Evolutionary conservation across 1,140 invertebrate species (phyloP), one percentile per base, ranked within the genome.

Genomic region (Pygmarrhopalites habei): DNA sequence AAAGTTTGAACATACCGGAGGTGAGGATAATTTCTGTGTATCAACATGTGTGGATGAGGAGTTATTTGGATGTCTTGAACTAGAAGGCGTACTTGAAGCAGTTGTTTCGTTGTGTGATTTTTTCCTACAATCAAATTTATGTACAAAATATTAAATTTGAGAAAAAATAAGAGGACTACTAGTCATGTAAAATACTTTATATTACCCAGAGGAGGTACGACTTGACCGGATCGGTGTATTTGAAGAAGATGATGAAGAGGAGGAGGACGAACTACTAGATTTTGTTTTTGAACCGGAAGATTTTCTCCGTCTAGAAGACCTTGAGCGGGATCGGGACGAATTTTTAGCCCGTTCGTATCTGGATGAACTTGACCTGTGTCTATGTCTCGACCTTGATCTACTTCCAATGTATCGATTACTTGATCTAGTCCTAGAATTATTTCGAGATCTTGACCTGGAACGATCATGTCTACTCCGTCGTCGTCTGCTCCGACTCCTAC

Each of bases 1-100:
- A n/a, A n/a, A n/a, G n/a, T n/a, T n/a, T n/a, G n/a, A n/a, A n/a
- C 58, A 57, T 7, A 68, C 60, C 10, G 67, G 67, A 29, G 66
- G 66, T 19, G 66, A 63, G 0, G 66, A 60, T 32, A 53, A 26
- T 29, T 51, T 64, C 2, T 28, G 32, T 26, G 15, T 28, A 21
- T 49, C 46, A 12, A 29, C 49, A 26, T 5, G 15, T 7, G 32
- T 35, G 15, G 5, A 7, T 7, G 32, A 7, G 32, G 32, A 7
- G 32, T 7, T 15, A 35, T 35, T 35, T 7, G 32, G 15, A 35
- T 35, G 32, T 35, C 15, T 35, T 5, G 32, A 35, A 7, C 5
- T 7, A 7, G 32, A 35, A 35, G 32, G 5, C 15, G 15, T 7
- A 35, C 5, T 35, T 7, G 32, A 7, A 35, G 32, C 5, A 35